These are phyloP conservation scores for Saiga tatarica DNA, from an alignment of 2,113 vertebrate genomes.

Conservation along the genomic window DNA sequence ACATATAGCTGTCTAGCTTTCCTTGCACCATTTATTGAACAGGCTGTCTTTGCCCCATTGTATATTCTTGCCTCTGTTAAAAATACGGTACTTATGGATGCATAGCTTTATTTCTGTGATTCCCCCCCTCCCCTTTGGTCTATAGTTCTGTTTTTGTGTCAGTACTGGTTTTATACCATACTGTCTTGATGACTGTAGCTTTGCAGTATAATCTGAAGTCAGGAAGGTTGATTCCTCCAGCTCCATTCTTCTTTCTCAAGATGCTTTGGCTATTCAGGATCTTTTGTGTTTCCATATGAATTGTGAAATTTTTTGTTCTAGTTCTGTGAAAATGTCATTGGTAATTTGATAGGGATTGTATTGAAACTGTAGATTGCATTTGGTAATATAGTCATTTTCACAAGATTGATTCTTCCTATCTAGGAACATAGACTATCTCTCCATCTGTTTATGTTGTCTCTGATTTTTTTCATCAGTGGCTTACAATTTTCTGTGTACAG, in stretches of 20 bases:
- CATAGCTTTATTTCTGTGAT: not conserved
- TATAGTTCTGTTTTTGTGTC: not conserved
- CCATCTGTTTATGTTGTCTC: not conserved
- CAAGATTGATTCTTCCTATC: not conserved
- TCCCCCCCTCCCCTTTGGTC: not conserved
- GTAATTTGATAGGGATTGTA: not conserved
- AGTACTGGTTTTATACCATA: not conserved
- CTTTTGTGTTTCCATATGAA: not conserved
- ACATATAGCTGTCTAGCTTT: not conserved
- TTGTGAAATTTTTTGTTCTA: not conserved
- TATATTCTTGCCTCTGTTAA: not conserved
- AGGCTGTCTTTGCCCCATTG: not conserved
- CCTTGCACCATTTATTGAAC: not conserved
- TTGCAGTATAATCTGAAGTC: not conserved
- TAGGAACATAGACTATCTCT: not conserved
- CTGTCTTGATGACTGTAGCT: not conserved
- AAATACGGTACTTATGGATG: not conserved
- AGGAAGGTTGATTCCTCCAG: not conserved
- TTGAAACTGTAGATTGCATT: not conserved
- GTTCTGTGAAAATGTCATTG: not conserved
- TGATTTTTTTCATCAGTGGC: not conserved
- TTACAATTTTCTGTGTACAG: not conserved
- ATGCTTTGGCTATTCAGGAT: not conserved
- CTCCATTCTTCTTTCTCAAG: not conserved
- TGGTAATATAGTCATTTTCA: not conserved